Percentiles rank a stretch among this genome's conserved stretches.
phyloP scores from a whole-genome alignment of 2,888 invertebrate species.

The Ennomos erosarius region DNA sequence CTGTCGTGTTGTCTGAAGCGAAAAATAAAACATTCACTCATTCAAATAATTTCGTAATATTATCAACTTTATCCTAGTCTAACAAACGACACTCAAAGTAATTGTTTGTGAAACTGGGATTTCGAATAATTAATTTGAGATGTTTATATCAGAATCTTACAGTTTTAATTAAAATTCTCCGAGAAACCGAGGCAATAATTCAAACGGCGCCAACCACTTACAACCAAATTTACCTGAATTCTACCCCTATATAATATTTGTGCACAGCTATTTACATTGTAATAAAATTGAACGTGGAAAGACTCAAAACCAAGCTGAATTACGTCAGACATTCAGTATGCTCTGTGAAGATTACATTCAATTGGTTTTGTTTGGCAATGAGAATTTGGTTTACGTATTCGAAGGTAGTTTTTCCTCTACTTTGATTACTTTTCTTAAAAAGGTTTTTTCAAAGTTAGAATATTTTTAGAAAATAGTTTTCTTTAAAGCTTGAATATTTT shows the following conservation, averaged over 20 bases:
- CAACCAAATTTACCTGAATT: slow-evolving; percentile 20
- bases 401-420: no score
- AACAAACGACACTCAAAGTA: slow-evolving; percentile 6
- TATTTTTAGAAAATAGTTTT: no score
- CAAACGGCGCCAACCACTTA: slow-evolving; percentile 24
- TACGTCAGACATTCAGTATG: slow-evolving; percentile 7
- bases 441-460: no score
- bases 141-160: slow-evolving; percentile 22
- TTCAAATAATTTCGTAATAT: no score
- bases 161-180: slow-evolving; percentile 31
- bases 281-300: slow-evolving; percentile 11
- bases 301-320: background rate
- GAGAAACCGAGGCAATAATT: slow-evolving; percentile 28
- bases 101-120: slow-evolving; percentile 23
- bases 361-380: background rate
- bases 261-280: slow-evolving; percentile 8
- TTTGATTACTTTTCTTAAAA: no score
- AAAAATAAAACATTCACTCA: no score
- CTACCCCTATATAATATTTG: slow-evolving; percentile 2
- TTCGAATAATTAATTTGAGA: slow-evolving; percentile 25
- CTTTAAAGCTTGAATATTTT: no score
- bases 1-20: no score
- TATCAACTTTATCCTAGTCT: background rate
- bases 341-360: slow-evolving; percentile 9
- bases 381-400: no score